Percentiles rank a stretch among this genome's conserved stretches.
Conservation (phyloP, 1,140 invertebrate species). For the Diabrotica virgifera region DNA sequence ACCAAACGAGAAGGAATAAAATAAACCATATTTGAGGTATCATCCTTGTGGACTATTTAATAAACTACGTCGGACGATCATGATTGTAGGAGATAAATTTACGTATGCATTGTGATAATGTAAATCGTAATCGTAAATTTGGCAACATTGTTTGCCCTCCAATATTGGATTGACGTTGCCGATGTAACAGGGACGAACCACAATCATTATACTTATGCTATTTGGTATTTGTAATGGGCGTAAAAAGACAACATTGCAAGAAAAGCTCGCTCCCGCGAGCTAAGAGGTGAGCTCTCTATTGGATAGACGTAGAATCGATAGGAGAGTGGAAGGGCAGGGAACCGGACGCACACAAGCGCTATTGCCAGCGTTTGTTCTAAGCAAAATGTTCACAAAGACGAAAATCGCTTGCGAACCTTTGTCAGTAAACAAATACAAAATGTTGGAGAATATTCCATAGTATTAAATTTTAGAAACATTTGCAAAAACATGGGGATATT, state of each 20-base stretch:
- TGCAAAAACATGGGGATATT: not conserved
- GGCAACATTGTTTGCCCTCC: constrained; percentile 39
- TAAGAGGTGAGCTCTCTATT: constrained; percentile 42
- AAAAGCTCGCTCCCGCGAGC: constrained; percentile 46
- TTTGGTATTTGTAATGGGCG: constrained; percentile 23
- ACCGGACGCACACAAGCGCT: constrained; percentile 35
- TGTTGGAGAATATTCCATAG: constrained; percentile 37
- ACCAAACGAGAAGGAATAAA: constrained; percentile 7
- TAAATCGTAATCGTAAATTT: not conserved
- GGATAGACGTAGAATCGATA: constrained; percentile 44
- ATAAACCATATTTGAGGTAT: constrained; percentile 15
- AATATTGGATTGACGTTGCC: constrained; percentile 33
- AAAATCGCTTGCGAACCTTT: constrained; percentile 32
- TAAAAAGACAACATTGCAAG: constrained; percentile 36
- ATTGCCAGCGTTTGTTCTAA: constrained; percentile 28
- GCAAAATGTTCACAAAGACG: constrained; percentile 30
- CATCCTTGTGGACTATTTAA: constrained; percentile 6
- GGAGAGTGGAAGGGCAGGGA: constrained; percentile 39
- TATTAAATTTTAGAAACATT: not conserved
- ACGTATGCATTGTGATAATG: constrained; percentile 17
- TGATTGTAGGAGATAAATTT: constrained; percentile 17
- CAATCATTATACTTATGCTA: constrained; percentile 13
- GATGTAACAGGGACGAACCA: constrained; percentile 15
- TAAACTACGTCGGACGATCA: constrained; percentile 9
- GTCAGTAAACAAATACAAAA: constrained; percentile 46